Evolutionary conservation across 2,113 vertebrate species (phyloP).

Genomic region (Nothobranchius furzeri): DNA sequence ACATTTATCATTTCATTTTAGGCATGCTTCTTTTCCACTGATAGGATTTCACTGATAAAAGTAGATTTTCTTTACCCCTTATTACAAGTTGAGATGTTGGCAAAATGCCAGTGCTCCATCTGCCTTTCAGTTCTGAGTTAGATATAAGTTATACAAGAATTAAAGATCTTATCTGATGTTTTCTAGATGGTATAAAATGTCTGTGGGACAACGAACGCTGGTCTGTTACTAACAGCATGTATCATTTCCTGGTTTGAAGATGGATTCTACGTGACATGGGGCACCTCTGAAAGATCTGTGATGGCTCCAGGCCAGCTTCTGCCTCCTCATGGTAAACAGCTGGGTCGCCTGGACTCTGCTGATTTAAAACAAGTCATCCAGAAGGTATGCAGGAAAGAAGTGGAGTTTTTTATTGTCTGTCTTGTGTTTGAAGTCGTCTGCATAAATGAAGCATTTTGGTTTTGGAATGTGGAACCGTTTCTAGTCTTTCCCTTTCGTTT

Average conservation of each 20-base stretch:
- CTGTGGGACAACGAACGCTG: neutral
- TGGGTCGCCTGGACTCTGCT: slow-evolving; percentile 84
- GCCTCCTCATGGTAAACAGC: slow-evolving; percentile 88
- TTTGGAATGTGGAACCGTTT: no score
- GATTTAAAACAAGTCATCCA: slow-evolving; percentile 90
- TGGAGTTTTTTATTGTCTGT: neutral
- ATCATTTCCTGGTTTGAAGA: slow-evolving; percentile 73
- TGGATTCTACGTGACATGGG: slow-evolving; percentile 94
- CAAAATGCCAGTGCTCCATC: neutral
- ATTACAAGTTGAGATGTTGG: neutral
- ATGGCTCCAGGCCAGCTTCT: slow-evolving; percentile 82
- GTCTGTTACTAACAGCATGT: neutral
- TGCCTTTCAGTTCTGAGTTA: neutral
- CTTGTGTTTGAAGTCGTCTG: neutral
- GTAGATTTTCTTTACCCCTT: neutral
- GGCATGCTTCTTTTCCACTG: neutral
- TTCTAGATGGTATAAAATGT: neutral
- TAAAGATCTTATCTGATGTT: neutral
- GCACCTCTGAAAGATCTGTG: slow-evolving; percentile 75
- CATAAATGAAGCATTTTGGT: neutral
- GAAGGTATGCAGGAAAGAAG: slow-evolving; percentile 81
- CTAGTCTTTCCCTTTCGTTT: neutral
- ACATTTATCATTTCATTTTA: neutral
- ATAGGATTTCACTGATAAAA: neutral
- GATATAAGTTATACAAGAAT: neutral